Percentiles rank a stretch among this genome's conserved stretches.
Conservation (phyloP, 2,113 vertebrate species). For the Panthera uncia region DNA sequence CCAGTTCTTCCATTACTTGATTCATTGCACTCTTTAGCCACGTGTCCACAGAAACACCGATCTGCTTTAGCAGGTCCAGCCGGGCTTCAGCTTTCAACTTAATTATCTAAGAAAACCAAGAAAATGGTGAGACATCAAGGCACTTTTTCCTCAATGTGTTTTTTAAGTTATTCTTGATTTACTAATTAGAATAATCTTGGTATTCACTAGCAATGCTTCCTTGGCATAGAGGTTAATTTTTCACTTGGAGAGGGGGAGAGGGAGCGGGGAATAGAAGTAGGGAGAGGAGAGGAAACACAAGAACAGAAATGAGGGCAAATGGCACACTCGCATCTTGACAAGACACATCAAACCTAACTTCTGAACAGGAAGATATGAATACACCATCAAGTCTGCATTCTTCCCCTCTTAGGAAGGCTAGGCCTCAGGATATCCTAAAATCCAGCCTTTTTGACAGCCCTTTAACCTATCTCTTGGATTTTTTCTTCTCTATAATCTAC, state of each 20-base stretch:
- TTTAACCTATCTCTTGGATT: neutral
- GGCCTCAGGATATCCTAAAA: neutral
- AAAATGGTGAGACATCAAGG: conserved; percentile 27
- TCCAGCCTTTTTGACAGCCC: conserved; percentile 21
- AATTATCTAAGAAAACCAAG: conserved; percentile 86
- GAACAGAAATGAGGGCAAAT: neutral
- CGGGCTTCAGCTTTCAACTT: conserved; percentile 98
- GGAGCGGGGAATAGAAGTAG: neutral
- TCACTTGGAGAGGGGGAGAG: neutral
- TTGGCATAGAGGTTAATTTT: neutral
- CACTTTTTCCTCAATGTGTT: neutral
- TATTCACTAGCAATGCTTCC: conserved; percentile 3
- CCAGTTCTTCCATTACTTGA: conserved; percentile 98
- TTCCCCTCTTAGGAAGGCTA: conserved; percentile 4
- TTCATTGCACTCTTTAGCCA: conserved; percentile 99
- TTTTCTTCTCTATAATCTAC: neutral
- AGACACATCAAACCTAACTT: neutral
- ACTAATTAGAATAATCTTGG: conserved; percentile 43
- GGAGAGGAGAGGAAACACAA: neutral
- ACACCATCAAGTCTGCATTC: neutral
- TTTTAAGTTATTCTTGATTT: neutral
- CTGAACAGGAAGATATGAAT: neutral
- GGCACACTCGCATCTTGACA: neutral
- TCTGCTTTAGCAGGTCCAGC: conserved; percentile 95
- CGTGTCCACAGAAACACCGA: conserved; percentile 96